phyloP scores from a whole-genome alignment of 2,113 vertebrate genomes.

The Prinia subflava region DNA sequence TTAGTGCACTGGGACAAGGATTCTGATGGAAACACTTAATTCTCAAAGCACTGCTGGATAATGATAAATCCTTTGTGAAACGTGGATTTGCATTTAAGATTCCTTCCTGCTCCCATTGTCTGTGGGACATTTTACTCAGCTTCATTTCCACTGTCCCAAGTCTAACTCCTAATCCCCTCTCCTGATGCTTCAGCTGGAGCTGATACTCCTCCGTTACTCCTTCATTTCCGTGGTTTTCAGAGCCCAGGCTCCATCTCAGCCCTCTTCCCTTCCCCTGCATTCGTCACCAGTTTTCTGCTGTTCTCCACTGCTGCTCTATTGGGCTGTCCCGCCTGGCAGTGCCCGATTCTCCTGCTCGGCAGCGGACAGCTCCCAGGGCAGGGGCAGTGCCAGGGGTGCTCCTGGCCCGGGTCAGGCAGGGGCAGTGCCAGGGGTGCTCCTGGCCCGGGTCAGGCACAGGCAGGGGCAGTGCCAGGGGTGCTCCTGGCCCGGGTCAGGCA shows the following conservation, averaged over 20 bases:
- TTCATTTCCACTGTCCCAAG: background rate
- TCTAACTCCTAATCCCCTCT: constrained; percentile 22
- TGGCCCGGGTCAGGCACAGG: background rate
- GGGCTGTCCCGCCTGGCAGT: accelerated
- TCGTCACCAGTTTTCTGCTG: accelerated
- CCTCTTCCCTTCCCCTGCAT: background rate
- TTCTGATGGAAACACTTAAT: constrained; percentile 57
- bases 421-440: too few relatives aligned
- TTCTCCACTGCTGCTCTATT: background rate
- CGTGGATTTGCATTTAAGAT: constrained; percentile 42
- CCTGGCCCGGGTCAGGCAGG: background rate
- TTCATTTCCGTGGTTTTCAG: constrained; percentile 10
- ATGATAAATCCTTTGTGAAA: constrained; percentile 37
- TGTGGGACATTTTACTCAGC: background rate
- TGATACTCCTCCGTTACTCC: background rate
- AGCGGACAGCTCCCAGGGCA: background rate
- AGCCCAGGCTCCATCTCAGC: background rate
- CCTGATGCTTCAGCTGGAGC: background rate
- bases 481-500: background rate
- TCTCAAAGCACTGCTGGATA: constrained; percentile 33
- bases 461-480: too few relatives aligned
- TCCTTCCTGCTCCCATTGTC: constrained; percentile 23
- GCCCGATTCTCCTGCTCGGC: accelerated
- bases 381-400: background rate
- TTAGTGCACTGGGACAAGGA: background rate